Evolutionary conservation across 2,797 vertebrate genomes (phyloP).

Genomic region (Cuniculus paca): DNA sequence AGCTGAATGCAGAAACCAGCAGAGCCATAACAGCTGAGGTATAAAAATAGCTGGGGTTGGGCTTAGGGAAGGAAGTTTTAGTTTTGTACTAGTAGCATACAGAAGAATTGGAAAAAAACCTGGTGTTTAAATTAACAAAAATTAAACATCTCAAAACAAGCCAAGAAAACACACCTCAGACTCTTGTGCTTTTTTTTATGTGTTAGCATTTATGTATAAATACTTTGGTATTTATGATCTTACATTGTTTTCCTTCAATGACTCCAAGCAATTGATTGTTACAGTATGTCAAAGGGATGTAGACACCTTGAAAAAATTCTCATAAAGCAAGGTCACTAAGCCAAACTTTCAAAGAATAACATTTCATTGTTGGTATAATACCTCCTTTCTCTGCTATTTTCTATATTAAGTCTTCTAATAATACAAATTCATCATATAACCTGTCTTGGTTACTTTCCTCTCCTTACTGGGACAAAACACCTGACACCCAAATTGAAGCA

Average conservation of each 20-base stretch:
- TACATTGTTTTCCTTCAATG: slow-evolving; percentile 4
- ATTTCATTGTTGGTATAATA: slow-evolving; percentile 18
- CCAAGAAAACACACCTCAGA: slow-evolving; percentile 39
- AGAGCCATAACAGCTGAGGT: slow-evolving; percentile 77
- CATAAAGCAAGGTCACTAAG: slow-evolving; percentile 45
- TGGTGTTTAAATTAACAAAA: slow-evolving; percentile 41
- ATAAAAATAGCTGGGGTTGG: neutral
- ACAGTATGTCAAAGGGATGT: neutral
- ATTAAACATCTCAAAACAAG: neutral
- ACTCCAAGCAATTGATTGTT: slow-evolving; percentile 41
- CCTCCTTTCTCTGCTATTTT: slow-evolving; percentile 19
- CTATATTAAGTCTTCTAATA: neutral
- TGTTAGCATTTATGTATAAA: neutral
- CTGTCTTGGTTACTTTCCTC: no score
- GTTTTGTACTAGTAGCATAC: neutral
- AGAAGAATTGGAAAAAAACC: slow-evolving; percentile 21
- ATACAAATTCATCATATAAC: neutral
- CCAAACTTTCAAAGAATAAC: slow-evolving; percentile 43
- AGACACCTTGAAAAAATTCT: slow-evolving; percentile 25
- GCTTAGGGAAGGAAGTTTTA: neutral
- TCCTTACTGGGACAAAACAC: no score
- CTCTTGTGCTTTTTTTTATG: slow-evolving; percentile 31
- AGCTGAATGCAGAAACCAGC: slow-evolving; percentile 76
- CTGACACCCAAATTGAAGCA: no score
- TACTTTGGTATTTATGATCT: slow-evolving; percentile 43